Conservation (phyloP, 2,113 vertebrate species). For the Nesospiza acunhae region DNA sequence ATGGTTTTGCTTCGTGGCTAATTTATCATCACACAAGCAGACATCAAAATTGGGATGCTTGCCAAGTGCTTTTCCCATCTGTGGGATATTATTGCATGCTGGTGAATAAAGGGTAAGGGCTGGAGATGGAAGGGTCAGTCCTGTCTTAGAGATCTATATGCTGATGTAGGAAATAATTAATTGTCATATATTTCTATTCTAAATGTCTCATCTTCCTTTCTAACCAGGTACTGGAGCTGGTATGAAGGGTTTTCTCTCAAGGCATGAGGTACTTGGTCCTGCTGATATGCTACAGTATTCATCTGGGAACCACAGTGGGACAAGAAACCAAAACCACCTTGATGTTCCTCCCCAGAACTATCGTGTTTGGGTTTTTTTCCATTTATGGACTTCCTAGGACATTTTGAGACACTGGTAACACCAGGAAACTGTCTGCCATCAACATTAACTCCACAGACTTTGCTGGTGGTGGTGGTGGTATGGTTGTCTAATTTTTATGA, state of each 20-base stretch:
- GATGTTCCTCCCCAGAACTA: constrained; percentile 52
- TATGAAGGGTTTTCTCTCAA: constrained; percentile 80
- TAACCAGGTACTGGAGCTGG: constrained; percentile 91
- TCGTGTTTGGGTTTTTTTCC: constrained; percentile 54
- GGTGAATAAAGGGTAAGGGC: constrained; percentile 15
- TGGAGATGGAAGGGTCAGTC: background rate
- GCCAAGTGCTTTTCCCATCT: background rate
- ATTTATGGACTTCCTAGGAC: constrained; percentile 59
- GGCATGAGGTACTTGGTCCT: constrained; percentile 57
- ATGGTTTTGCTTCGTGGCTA: background rate
- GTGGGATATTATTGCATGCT: background rate
- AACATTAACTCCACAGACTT: constrained; percentile 73
- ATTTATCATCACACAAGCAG: background rate
- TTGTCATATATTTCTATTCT: background rate
- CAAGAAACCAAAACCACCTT: constrained; percentile 62
- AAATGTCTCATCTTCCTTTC: constrained; percentile 4
- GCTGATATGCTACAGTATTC: constrained; percentile 51
- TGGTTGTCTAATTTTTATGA: constrained; percentile 79
- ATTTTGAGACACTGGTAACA: constrained; percentile 53
- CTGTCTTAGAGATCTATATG: constrained; percentile 27
- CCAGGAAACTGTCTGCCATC: constrained; percentile 72
- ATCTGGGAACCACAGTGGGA: constrained; percentile 62
- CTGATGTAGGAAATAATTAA: constrained; percentile 1
- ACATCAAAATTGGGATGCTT: background rate
- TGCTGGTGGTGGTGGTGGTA: constrained; percentile 75